Base-by-base conservation (phyloP, 1,140 invertebrate species). In the Lanistes nyassanus region DNA sequence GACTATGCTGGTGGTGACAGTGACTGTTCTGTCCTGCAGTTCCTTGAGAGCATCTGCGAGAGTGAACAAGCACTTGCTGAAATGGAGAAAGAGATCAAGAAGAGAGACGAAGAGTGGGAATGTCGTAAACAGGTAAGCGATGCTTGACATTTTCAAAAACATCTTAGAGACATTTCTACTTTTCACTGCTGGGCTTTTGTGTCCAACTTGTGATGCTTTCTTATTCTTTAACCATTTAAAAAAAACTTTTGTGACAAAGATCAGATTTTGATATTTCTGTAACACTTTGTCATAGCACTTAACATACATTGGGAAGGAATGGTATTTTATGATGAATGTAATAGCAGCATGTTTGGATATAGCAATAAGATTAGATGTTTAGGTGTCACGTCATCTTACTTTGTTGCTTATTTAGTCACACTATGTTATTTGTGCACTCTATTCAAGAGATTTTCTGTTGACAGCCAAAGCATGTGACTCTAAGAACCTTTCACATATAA, bases 61-160 rank as follows among this genome's bases (percentile, higher is more conserved):
- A 37, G 53, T 36, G 47, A 75, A 31, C 74, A 79, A 65, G 76
- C 80, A 23, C 39, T 78, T 1, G 65, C 62, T 5, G 31, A 77
- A 51, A n/a, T 80, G 34, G 80, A 78, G 47, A 83, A 79, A 39
- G 79, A 79, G 60, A 73, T 76, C n/a, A 82, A 82, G 75, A 75
- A 75, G n/a, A 74, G 67, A 31, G 83, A 82, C 26, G 79, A 80
- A 58, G 83, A 83, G 65, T 66, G 80, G 26, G 76, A 79, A 36
- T 67, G 73, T n/a, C 78, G 80, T 60, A 82, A 80, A 76, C 77
- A 83, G 78, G 83, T 83, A 1, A 62, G 56, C 16, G 16, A 5
- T 26, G 7, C 23, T 31, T 60, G 9, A 60, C 23, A 1, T 1
- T 31, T 60, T n/a, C n/a, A n/a, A n/a, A n/a, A n/a, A n/a, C n/a